Conservation (phyloP, 1,140 invertebrate species). For the Trichoplusia ni region DNA sequence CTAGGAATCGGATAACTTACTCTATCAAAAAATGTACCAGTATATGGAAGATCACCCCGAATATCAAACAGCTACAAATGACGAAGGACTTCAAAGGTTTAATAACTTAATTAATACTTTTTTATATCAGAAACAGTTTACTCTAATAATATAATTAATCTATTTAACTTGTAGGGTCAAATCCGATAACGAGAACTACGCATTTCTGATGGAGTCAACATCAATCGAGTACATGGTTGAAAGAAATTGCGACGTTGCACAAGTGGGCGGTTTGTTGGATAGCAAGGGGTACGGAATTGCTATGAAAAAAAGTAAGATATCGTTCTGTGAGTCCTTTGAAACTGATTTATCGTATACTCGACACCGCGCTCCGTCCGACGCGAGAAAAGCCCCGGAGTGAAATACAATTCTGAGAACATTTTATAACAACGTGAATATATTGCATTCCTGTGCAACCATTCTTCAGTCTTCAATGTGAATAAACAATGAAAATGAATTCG, state of each 20-base stretch:
- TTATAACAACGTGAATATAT: too few species aligned
- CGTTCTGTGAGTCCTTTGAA: too few species aligned
- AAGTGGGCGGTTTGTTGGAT: conserved; percentile 89
- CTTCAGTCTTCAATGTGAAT: too few species aligned
- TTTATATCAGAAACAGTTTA: neutral
- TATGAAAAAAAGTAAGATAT: conserved; percentile 85
- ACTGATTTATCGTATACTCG: too few species aligned
- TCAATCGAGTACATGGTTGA: conserved; percentile 90
- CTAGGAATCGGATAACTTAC: conserved; percentile 86
- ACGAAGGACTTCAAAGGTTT: conserved; percentile 87
- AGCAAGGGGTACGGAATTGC: conserved; percentile 92
- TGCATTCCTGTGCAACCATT: too few species aligned
- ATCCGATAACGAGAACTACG: conserved; percentile 85
- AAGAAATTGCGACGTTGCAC: conserved; percentile 88
- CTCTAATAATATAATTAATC: neutral
- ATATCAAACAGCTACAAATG: conserved; percentile 86
- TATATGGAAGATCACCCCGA: conserved; percentile 88
- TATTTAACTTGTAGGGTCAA: conserved; percentile 74
- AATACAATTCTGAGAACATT: too few species aligned
- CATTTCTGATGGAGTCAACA: conserved; percentile 93
- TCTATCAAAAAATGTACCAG: conserved; percentile 90
- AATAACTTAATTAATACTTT: conserved; percentile 24
- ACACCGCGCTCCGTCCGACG: too few species aligned
- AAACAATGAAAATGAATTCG: too few species aligned
- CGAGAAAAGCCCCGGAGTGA: too few species aligned